phyloP scores from a whole-genome alignment of 2,113 vertebrate genomes.

The Myanophis thanlyinensis region DNA sequence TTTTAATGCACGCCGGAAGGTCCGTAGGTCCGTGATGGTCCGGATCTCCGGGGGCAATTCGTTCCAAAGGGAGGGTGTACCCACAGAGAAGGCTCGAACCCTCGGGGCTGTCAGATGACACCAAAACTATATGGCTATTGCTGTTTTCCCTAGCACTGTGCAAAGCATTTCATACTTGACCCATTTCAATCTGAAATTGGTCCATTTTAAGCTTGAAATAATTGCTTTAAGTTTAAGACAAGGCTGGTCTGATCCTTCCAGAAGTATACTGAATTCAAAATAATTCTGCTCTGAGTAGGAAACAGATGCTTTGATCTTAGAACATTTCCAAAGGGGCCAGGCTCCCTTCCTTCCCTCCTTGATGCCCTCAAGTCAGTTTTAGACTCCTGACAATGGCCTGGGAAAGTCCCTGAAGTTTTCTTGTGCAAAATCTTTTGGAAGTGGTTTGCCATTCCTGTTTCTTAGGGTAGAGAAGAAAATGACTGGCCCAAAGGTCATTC shows the following conservation, averaged over 20 bases:
- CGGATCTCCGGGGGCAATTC: too few relatives aligned
- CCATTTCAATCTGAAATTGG: background rate
- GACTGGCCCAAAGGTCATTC: background rate
- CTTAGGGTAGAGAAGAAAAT: background rate
- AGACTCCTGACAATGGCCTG: background rate
- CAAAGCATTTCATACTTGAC: background rate
- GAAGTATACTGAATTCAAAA: background rate
- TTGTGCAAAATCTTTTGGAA: background rate
- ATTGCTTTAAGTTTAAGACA: background rate
- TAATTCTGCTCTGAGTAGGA: background rate
- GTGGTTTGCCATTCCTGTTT: background rate
- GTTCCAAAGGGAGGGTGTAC: too few relatives aligned
- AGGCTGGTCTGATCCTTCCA: background rate
- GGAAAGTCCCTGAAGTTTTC: background rate
- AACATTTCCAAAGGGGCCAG: background rate
- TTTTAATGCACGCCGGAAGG: too few relatives aligned
- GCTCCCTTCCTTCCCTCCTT: background rate
- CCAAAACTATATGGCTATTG: background rate
- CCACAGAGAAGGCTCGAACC: too few relatives aligned
- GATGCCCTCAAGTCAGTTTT: background rate
- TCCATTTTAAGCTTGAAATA: background rate
- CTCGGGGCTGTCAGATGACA: too few relatives aligned
- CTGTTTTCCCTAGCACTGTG: background rate
- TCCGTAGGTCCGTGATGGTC: too few relatives aligned
- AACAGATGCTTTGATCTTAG: background rate